These are phyloP conservation scores for Clarias pachynema DNA, from an alignment of 2,797 vertebrate genomes.

Conservation along the genomic window DNA sequence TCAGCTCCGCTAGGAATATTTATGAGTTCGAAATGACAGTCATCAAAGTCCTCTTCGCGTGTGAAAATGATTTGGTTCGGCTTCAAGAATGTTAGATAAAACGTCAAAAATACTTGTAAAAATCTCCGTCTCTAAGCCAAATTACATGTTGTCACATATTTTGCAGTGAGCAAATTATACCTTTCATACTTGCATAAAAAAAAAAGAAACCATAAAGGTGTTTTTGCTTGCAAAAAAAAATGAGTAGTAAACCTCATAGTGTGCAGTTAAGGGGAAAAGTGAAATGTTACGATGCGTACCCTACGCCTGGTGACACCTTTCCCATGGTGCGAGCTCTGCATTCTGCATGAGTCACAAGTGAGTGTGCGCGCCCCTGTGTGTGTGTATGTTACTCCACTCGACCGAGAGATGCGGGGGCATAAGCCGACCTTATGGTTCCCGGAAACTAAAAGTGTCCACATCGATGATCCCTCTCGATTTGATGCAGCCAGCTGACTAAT, in stretches of 20 bases:
- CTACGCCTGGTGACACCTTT: slow-evolving; percentile 51
- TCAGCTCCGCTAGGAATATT: slow-evolving; percentile 43
- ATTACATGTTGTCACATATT: slow-evolving; percentile 43
- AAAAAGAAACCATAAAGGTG: slow-evolving; percentile 18
- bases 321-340: slow-evolving; percentile 35
- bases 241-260: slow-evolving; percentile 28
- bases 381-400: slow-evolving; percentile 20
- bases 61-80: slow-evolving; percentile 9
- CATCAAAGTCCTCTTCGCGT: slow-evolving; percentile 28
- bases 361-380: slow-evolving; percentile 7
- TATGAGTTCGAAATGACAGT: slow-evolving; percentile 39
- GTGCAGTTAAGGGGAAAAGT: slow-evolving; percentile 32
- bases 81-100: slow-evolving; percentile 14
- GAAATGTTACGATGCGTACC: slow-evolving; percentile 44
- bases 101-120: slow-evolving; percentile 28
- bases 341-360: slow-evolving; percentile 47
- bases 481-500: slow-evolving; percentile 31
- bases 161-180: slow-evolving; percentile 39
- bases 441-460: slow-evolving; percentile 37
- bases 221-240: slow-evolving; percentile 11
- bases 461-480: slow-evolving; percentile 21
- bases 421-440: slow-evolving; percentile 28
- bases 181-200: slow-evolving; percentile 18
- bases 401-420: slow-evolving; percentile 37
- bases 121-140: slow-evolving; percentile 25